Conservation (phyloP, 1,140 invertebrate species). For the Delia radicum region DNA sequence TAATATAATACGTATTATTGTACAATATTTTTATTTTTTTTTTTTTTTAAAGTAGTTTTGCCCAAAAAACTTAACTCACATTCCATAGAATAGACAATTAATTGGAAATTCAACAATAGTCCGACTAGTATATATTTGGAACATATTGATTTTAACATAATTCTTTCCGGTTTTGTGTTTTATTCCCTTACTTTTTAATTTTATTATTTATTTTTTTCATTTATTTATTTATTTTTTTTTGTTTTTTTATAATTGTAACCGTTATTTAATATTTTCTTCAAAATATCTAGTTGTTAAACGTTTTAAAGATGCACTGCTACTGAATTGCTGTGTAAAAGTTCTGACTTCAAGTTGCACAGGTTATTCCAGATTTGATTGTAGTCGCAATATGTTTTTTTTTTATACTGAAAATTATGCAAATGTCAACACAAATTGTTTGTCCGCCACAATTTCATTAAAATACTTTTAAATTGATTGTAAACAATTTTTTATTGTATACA, state of each 20-base stretch:
- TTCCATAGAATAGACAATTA: not conserved
- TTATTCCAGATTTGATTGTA: not conserved
- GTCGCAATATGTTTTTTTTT: no score
- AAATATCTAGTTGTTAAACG: not conserved
- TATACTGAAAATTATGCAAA: not conserved
- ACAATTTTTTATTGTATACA: not conserved
- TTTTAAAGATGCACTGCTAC: conserved; percentile 12
- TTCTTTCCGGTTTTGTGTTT: not conserved
- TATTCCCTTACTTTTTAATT: not conserved
- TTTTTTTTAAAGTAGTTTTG: no score
- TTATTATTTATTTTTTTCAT: not conserved
- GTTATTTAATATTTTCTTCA: not conserved
- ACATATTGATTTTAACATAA: not conserved
- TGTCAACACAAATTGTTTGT: conserved; percentile 20
- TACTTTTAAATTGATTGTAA: no score
- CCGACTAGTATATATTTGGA: not conserved
- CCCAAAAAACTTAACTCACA: not conserved
- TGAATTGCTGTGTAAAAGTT: not conserved
- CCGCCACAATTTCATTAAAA: conserved; percentile 22
- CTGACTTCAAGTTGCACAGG: not conserved
- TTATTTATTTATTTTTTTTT: not conserved
- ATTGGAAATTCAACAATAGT: not conserved
- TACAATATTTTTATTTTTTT: no score
- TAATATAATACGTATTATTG: no score
- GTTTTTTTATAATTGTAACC: not conserved